Conservation (phyloP, 2,888 invertebrate genomes). For the Clepsis dumicolana region DNA sequence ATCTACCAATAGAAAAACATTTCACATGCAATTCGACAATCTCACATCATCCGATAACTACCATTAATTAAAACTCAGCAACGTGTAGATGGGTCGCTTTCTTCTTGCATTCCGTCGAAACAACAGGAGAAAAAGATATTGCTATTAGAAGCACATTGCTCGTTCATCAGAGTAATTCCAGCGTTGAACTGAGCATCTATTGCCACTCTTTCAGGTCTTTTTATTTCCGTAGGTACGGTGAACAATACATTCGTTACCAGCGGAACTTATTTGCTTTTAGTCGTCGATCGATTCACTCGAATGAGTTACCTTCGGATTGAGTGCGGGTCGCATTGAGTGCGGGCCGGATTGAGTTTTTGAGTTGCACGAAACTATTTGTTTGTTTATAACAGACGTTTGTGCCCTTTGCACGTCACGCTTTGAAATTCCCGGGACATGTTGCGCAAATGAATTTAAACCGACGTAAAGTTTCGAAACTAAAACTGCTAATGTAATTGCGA, state of each 20-base stretch:
- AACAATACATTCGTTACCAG: constrained; percentile 80
- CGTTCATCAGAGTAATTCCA: constrained; percentile 78
- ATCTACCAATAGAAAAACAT: background rate
- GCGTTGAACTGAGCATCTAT: constrained; percentile 68
- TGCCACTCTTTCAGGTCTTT: constrained; percentile 61
- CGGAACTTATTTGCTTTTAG: constrained; percentile 61
- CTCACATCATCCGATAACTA: constrained; percentile 21
- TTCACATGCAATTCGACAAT: constrained; percentile 26
- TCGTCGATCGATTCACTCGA: constrained; percentile 68
- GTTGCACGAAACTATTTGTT: constrained; percentile 43
- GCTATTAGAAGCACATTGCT: constrained; percentile 76
- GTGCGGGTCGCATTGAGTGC: constrained; percentile 49
- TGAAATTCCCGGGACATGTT: constrained; percentile 56
- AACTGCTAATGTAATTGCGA: constrained; percentile 67
- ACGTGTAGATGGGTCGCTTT: constrained; percentile 51
- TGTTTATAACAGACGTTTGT: constrained; percentile 56
- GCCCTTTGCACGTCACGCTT: constrained; percentile 54
- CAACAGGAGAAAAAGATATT: constrained; percentile 65
- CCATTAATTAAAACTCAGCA: constrained; percentile 49
- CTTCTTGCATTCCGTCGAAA: constrained; percentile 60
- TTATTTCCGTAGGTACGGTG: constrained; percentile 70
- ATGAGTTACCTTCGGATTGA: constrained; percentile 60
- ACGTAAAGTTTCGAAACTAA: constrained; percentile 59
- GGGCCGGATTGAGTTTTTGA: constrained; percentile 50
- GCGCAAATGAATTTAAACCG: constrained; percentile 59